Conservation (phyloP, 2,113 vertebrate species). For the Dicerorhinus sumatrensis region DNA sequence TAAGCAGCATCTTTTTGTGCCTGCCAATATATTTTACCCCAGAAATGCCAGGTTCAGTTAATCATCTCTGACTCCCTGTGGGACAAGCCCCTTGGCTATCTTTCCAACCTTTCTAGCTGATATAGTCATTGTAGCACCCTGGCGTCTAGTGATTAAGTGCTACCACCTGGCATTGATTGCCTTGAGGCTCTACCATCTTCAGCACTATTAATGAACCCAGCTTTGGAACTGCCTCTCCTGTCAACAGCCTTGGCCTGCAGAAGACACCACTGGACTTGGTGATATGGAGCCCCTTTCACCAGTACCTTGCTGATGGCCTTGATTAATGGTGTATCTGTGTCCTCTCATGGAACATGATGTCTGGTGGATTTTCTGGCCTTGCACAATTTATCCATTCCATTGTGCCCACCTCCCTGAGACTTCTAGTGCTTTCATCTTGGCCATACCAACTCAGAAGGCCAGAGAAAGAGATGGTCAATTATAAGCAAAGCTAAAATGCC, state of each 20-base stretch:
- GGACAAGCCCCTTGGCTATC: background rate
- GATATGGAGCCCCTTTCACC: background rate
- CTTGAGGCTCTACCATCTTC: background rate
- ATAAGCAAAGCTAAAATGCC: background rate
- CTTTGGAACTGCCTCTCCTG: background rate
- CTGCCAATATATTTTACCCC: background rate
- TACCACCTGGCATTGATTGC: background rate
- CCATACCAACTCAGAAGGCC: background rate
- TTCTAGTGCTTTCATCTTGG: background rate
- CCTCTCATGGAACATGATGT: background rate
- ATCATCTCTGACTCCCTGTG: background rate
- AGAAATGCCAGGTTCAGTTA: background rate
- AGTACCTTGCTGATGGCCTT: background rate
- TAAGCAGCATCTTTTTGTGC: background rate
- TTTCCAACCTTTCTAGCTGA: background rate
- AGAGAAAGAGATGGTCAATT: background rate
- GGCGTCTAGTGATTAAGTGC: background rate
- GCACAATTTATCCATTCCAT: background rate
- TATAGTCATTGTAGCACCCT: background rate
- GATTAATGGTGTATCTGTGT: background rate
- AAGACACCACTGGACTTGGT: background rate
- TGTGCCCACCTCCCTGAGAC: background rate
- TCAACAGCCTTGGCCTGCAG: background rate
- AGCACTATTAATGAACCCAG: background rate
- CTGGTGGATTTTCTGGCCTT: background rate